Evolutionary conservation across 2,888 invertebrate species (phyloP).

Genomic region (Netelia fuscicornis): DNA sequence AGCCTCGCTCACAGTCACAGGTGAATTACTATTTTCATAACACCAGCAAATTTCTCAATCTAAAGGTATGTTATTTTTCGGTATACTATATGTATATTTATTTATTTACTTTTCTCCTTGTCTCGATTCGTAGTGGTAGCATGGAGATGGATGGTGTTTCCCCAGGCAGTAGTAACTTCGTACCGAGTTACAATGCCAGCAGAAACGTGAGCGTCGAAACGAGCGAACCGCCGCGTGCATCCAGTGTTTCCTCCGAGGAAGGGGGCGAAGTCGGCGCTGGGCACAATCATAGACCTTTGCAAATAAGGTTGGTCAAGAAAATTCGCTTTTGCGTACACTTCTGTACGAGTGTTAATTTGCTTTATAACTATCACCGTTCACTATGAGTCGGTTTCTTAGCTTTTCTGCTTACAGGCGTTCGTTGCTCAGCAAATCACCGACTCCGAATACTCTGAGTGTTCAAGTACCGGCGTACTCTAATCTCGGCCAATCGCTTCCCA

Average conservation of each 20-base stretch:
- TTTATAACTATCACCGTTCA: constrained; percentile 8
- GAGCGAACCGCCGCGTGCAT: constrained; percentile 83
- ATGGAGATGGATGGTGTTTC: constrained; percentile 84
- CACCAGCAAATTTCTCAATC: not conserved
- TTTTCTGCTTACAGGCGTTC: constrained; percentile 79
- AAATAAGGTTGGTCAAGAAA: constrained; percentile 79
- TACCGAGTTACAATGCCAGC: constrained; percentile 82
- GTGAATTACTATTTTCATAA: constrained; percentile 79
- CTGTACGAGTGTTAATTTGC: not conserved
- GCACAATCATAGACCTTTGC: constrained; percentile 81
- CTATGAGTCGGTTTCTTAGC: constrained; percentile 23
- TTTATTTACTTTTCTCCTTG: constrained; percentile 11
- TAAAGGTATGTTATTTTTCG: too few species aligned
- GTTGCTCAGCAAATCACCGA: constrained; percentile 85
- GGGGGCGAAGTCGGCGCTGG: constrained; percentile 79
- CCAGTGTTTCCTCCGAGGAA: constrained; percentile 84
- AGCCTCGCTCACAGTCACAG: constrained; percentile 91
- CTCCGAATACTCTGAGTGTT: constrained; percentile 91
- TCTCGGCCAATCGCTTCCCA: constrained; percentile 93
- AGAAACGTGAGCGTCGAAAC: constrained; percentile 85
- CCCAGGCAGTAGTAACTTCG: constrained; percentile 82
- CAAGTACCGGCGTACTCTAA: constrained; percentile 88
- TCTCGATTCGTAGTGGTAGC: constrained; percentile 78
- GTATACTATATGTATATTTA: not conserved
- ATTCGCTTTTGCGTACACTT: not conserved